phyloP scores from a whole-genome alignment of 2,888 invertebrate genomes.

The Cacoxenus indagator region DNA sequence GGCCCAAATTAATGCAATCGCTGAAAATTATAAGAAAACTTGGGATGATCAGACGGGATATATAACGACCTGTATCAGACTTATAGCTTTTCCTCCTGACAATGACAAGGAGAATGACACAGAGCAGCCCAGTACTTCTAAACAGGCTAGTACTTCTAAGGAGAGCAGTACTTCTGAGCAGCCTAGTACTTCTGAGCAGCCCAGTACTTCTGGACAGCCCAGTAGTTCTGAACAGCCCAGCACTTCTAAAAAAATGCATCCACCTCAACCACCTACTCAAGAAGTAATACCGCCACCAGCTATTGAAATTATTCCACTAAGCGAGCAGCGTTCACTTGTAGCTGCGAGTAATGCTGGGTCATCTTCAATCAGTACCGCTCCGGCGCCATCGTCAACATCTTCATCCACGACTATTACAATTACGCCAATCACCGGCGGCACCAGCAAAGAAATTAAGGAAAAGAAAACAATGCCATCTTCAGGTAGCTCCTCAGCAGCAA shows the following conservation, averaged over 20 bases:
- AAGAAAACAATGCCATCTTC: conserved; percentile 29
- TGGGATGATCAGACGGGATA: conserved; percentile 69
- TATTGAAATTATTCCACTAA: conserved; percentile 88
- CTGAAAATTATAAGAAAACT: conserved; percentile 68
- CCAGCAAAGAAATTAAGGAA: conserved; percentile 45
- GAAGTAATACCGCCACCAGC: conserved; percentile 64
- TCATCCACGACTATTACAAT: conserved; percentile 86
- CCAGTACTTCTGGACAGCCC: conserved; percentile 53
- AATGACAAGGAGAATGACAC: too few relatives aligned
- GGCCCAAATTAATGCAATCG: conserved; percentile 60
- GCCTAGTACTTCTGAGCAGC: too few relatives aligned
- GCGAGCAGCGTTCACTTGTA: conserved; percentile 67
- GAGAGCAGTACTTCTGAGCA: too few relatives aligned
- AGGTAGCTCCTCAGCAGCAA: neutral
- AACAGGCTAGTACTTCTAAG: too few relatives aligned
- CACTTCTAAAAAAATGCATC: conserved; percentile 21
- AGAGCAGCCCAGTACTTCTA: too few relatives aligned
- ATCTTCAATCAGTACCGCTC: conserved; percentile 7
- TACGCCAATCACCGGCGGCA: conserved; percentile 77
- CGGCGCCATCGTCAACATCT: conserved; percentile 73
- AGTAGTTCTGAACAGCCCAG: conserved; percentile 30
- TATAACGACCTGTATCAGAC: conserved; percentile 67
- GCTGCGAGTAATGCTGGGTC: neutral
- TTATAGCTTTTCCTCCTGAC: too few relatives aligned
- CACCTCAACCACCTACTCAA: conserved; percentile 21